These are phyloP conservation scores for Trissolcus basalis DNA, from an alignment of 1,140 invertebrate species.

Conservation along the genomic window DNA sequence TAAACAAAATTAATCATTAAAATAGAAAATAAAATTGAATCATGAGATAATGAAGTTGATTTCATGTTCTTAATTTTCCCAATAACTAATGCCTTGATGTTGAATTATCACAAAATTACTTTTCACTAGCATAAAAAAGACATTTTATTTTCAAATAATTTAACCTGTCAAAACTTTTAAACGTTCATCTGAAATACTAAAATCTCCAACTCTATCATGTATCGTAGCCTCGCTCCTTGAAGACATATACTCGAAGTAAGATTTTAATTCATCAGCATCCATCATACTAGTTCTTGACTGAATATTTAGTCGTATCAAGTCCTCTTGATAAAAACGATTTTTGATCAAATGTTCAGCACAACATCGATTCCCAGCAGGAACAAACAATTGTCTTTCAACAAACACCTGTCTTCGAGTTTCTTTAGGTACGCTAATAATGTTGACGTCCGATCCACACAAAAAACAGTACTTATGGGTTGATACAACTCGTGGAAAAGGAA, in stretches of 20 bases:
- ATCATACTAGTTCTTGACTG: conserved; percentile 16
- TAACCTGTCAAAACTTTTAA: conserved; percentile 26
- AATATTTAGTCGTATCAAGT: conserved; percentile 13
- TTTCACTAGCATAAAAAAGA: no score
- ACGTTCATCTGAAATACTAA: conserved; percentile 22
- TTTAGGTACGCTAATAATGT: conserved; percentile 22
- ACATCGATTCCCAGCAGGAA: conserved; percentile 50
- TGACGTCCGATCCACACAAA: conserved; percentile 15
- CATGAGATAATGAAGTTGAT: no score
- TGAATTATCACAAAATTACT: no score
- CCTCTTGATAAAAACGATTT: conserved; percentile 44
- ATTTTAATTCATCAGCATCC: conserved; percentile 17
- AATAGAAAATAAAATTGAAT: no score
- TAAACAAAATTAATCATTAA: no score
- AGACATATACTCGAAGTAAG: conserved; percentile 13
- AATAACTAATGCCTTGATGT: no score
- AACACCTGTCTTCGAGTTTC: conserved; percentile 31
- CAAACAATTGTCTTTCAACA: conserved; percentile 23
- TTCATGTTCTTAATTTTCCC: no score
- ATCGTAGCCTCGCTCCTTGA: conserved; percentile 9
- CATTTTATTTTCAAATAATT: background rate
- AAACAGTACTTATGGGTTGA: conserved; percentile 36
- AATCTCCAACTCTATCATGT: conserved; percentile 21
- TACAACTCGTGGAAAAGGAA: conserved; percentile 19
- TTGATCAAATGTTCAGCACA: conserved; percentile 44